Percentiles rank a stretch among this genome's conserved stretches.
phyloP scores from a whole-genome alignment of 2,888 invertebrate genomes.

The Agonopterix heracliana region DNA sequence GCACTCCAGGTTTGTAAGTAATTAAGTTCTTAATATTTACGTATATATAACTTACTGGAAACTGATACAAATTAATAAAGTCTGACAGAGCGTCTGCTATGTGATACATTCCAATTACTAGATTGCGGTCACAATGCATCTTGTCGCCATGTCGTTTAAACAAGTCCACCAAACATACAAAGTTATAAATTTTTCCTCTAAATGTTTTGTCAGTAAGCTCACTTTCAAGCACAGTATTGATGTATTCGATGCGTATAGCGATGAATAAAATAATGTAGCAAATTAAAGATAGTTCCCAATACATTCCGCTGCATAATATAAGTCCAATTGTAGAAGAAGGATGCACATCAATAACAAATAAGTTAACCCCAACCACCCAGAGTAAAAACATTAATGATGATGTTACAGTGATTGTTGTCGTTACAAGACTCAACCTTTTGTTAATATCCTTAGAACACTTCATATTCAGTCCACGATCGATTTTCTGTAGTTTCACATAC shows the following conservation, averaged over 20 bases:
- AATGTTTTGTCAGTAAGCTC: too few relatives aligned
- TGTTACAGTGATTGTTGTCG: not conserved
- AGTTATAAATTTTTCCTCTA: too few relatives aligned
- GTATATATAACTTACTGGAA: constrained; percentile 37
- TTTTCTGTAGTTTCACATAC: constrained; percentile 41
- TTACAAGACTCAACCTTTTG: constrained; percentile 5
- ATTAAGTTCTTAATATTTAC: too few relatives aligned
- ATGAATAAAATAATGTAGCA: constrained; percentile 31
- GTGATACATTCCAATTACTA: constrained; percentile 27
- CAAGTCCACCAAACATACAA: constrained; percentile 1
- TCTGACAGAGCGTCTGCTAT: constrained; percentile 36
- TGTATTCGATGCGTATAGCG: constrained; percentile 26
- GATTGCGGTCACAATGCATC: constrained; percentile 13
- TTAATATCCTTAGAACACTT: constrained; percentile 25
- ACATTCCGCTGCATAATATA: not conserved
- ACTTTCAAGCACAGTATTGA: constrained; percentile 26
- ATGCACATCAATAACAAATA: not conserved
- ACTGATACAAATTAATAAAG: constrained; percentile 34
- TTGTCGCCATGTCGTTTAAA: constrained; percentile 1
- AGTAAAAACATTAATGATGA: not conserved
- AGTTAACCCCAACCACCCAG: not conserved
- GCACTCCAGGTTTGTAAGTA: too few relatives aligned
- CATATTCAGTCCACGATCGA: constrained; percentile 39
- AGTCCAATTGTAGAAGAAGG: not conserved
- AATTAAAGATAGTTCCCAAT: constrained; percentile 24